These are phyloP conservation scores for Sisor rabdophorus DNA, from an alignment of 2,113 vertebrate genomes.

Conservation along the genomic window DNA sequence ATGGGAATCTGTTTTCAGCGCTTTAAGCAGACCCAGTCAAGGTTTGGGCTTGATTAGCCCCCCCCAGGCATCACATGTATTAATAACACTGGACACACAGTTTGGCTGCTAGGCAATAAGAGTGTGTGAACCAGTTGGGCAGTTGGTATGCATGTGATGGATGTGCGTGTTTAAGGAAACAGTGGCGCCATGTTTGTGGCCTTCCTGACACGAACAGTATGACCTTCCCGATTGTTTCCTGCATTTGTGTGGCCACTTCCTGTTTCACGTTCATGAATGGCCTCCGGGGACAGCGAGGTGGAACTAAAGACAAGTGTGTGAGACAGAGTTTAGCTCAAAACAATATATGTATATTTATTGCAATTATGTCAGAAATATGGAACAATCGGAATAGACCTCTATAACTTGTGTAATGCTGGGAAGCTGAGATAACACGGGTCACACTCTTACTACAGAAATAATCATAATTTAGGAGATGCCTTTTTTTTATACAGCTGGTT, in stretches of 20 bases:
- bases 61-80: neutral
- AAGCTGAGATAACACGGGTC: too few species aligned
- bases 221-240: constrained; percentile 79
- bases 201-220: constrained; percentile 62
- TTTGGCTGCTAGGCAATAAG: constrained; percentile 38
- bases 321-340: neutral
- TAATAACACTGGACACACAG: constrained; percentile 26
- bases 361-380: too few species aligned
- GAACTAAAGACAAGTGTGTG: neutral
- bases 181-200: constrained; percentile 42
- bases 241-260: constrained; percentile 72
- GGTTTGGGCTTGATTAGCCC: neutral
- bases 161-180: constrained; percentile 52
- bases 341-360: neutral
- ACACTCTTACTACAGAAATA: too few species aligned
- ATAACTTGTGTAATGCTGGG: neutral
- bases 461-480: too few species aligned
- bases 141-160: neutral
- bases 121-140: neutral
- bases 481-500: too few species aligned
- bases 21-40: neutral
- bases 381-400: neutral
- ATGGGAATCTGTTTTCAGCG: neutral
- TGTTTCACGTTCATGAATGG: constrained; percentile 55
- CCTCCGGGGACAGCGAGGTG: constrained; percentile 42